Percentiles rank a stretch among this genome's conserved stretches.
phyloP scores from a whole-genome alignment of 2,797 vertebrate species.

The Alosa sapidissima region DNA sequence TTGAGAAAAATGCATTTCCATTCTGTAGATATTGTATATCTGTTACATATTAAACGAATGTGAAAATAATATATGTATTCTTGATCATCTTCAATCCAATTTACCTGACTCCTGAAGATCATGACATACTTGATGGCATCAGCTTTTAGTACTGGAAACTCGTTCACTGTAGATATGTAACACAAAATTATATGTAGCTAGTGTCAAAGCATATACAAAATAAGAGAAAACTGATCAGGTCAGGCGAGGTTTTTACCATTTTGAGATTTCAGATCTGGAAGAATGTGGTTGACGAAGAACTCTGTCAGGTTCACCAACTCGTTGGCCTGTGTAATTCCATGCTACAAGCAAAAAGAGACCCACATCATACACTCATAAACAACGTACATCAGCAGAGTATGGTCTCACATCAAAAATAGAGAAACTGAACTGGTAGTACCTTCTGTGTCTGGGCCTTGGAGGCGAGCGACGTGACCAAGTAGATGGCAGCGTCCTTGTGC shows the following conservation, averaged over 20 bases:
- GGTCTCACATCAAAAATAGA: not conserved
- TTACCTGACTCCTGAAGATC: slow-evolving; percentile 98
- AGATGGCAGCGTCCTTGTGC: slow-evolving; percentile 98
- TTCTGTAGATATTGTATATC: not conserved
- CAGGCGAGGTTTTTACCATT: slow-evolving; percentile 77
- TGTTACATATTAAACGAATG: too few relatives aligned
- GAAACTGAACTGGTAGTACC: slow-evolving; percentile 65
- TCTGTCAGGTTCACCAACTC: slow-evolving; percentile 95
- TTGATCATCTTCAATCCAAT: slow-evolving; percentile 39
- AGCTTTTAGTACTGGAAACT: slow-evolving; percentile 97
- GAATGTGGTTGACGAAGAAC: slow-evolving; percentile 96
- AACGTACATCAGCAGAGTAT: slow-evolving; percentile 10
- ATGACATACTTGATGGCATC: slow-evolving; percentile 99
- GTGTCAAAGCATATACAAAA: not conserved
- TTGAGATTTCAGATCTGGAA: slow-evolving; percentile 88
- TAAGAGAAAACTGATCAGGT: not conserved
- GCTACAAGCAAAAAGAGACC: slow-evolving; percentile 69
- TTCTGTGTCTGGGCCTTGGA: slow-evolving; percentile 99
- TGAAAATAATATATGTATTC: too few relatives aligned
- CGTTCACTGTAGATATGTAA: slow-evolving; percentile 81
- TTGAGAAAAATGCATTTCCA: not conserved
- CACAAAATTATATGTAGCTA: not conserved
- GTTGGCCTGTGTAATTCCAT: slow-evolving; percentile 98
- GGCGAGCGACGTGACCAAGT: slow-evolving; percentile 95
- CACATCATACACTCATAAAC: not conserved